Base-by-base conservation (phyloP, 2,797 vertebrate species). In the Schizopygopsis malacanthus region DNA sequence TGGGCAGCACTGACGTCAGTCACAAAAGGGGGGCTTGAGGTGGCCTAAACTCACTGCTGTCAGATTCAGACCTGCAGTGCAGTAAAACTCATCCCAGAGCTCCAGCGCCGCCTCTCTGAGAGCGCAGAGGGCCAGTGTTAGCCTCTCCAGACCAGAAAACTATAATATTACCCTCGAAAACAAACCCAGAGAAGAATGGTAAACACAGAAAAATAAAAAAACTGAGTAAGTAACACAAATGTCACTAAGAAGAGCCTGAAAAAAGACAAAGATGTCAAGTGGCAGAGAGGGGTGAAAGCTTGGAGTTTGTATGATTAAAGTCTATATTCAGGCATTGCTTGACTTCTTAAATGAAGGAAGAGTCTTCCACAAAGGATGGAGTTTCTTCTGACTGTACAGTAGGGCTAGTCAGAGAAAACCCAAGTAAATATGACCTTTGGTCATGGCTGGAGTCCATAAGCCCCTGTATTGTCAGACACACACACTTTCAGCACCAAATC, bases 341-440 rank as follows among this genome's bases (percentile, higher is more conserved):
- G 20, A 43, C 1, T 63, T 22, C 56, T 43, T 0, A 2, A 71
- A 45, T 22, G 70, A n/a, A 41, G 37, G 11, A 71, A 71, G 39
- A 41, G 15, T 12, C 28, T 41, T 59, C 3, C 1, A 78, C 37
- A 41, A 22, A 59, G 7, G 76, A 79, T 43, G 37, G 13, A 43
- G 52, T 43, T n/a, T 41, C 22, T 43, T 3, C 18, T 10, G 56
- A 79, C 59, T 45, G 12, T n/a, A 61, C 33, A 56, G 76, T 43
- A 43, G 43, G 43, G 43, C 45, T 52, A 37, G 47, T 72, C 41
- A 25, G n/a, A 56, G 52, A 39, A 59, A 59, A n/a, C 59, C 59
- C 52, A 59, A 56, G 75, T 77, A 54, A 77, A 77, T 15, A 56
- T 59, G 33, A 78, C 52, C 52, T 78, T 78, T 78, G 72, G 8